Percentiles rank a stretch among this genome's conserved stretches.
These are phyloP conservation scores for Tachypleus tridentatus DNA, from an alignment of 1,140 invertebrate species.

Conservation along the genomic window DNA sequence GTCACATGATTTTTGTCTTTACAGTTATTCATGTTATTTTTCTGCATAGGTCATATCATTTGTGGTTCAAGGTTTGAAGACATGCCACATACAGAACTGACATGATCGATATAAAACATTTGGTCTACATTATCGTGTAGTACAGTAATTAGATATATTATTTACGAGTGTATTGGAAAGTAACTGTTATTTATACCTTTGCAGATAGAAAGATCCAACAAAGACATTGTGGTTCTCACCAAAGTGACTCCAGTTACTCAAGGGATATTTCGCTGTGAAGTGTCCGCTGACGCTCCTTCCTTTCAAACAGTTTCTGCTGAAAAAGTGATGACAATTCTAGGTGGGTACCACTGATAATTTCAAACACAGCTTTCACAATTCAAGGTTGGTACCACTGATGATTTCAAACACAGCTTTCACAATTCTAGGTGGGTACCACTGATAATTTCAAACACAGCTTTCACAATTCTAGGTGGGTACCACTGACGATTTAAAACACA, in stretches of 20 bases:
- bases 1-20: no score
- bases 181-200: not conserved
- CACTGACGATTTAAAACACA: no score
- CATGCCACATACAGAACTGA: no score
- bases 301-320: constrained; percentile 64
- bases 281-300: constrained; percentile 61
- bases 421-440: constrained; percentile 48
- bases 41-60: no score
- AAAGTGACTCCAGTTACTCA: constrained; percentile 16
- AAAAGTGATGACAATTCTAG: constrained; percentile 56
- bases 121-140: no score
- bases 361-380: constrained; percentile 36
- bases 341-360: constrained; percentile 35
- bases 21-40: no score
- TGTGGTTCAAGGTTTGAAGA: no score
- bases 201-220: constrained; percentile 15
- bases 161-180: no score
- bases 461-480: no score
- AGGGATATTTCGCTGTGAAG: constrained; percentile 56
- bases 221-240: constrained; percentile 20
- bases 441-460: not conserved
- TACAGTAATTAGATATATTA: no score
- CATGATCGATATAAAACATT: no score
- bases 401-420: constrained; percentile 27
- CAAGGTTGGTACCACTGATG: constrained; percentile 43